Percentiles rank a stretch among this genome's conserved stretches.
Evolutionary conservation across 2,113 vertebrate genomes (phyloP).

Genomic region (Trichomycterus rosablanca): DNA sequence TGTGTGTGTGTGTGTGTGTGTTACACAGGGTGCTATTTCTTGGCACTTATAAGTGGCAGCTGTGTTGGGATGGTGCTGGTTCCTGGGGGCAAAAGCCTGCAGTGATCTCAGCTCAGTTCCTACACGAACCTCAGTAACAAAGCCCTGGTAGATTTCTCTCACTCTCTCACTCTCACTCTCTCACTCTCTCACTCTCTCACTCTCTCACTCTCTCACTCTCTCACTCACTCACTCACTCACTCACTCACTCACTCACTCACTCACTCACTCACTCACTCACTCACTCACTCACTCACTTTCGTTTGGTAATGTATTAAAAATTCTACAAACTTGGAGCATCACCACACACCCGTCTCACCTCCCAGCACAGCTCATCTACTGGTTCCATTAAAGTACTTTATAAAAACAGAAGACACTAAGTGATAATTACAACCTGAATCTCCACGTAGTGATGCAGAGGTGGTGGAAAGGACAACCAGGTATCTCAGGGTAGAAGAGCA

Average conservation of each 20-base stretch:
- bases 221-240: too few species aligned
- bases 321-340: conserved; percentile 41
- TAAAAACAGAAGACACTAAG: too few species aligned
- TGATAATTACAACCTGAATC: too few species aligned
- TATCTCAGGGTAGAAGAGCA: neutral
- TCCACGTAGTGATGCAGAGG: too few species aligned
- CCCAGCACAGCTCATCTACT: conserved; percentile 12
- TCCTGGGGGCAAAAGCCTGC: conserved; percentile 68
- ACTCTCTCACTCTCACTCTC: too few species aligned
- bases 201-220: too few species aligned
- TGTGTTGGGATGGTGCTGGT: conserved; percentile 60
- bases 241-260: conserved; percentile 36
- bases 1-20: too few species aligned
- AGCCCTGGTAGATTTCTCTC: conserved; percentile 38
- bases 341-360: conserved; percentile 23
- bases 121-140: conserved; percentile 55
- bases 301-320: conserved; percentile 41
- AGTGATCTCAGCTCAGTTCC: conserved; percentile 65
- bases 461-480: neutral
- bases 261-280: conserved; percentile 37
- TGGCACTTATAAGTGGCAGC: conserved; percentile 62
- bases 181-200: too few species aligned
- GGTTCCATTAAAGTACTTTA: too few species aligned
- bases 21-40: conserved; percentile 55
- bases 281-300: conserved; percentile 30